phyloP scores from a whole-genome alignment of 2,888 invertebrate genomes.

The Pteria penguin region DNA sequence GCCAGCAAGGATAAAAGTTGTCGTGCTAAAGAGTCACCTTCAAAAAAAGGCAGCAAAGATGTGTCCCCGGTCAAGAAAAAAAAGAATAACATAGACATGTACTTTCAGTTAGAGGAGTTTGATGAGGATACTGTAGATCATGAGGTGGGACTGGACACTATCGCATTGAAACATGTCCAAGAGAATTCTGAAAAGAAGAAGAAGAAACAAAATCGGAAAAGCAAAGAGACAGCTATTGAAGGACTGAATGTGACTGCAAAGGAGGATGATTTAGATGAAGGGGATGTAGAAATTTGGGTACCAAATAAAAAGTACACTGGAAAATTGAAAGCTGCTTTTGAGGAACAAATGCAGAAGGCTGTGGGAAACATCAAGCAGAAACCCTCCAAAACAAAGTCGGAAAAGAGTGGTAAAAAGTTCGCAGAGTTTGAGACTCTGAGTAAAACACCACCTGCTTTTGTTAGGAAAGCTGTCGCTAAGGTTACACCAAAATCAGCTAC shows the following conservation, averaged over 20 bases:
- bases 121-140: too few relatives aligned
- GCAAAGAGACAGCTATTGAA: not conserved
- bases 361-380: not conserved
- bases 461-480: constrained; percentile 54
- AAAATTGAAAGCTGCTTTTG: constrained; percentile 23
- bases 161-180: constrained; percentile 18
- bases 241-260: not conserved
- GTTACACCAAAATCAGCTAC: constrained; percentile 29
- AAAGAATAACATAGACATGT: too few relatives aligned
- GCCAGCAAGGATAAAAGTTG: too few relatives aligned
- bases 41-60: too few relatives aligned
- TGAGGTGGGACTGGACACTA: constrained; percentile 3
- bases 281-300: constrained; percentile 51
- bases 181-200: not conserved
- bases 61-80: too few relatives aligned
- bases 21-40: too few relatives aligned
- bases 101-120: too few relatives aligned
- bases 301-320: constrained; percentile 62
- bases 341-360: constrained; percentile 5
- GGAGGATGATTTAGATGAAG: not conserved
- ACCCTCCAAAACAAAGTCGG: not conserved
- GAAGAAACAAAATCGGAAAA: not conserved
- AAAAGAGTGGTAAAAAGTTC: constrained; percentile 39
- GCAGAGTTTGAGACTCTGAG: constrained; percentile 56
- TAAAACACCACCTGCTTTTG: constrained; percentile 62